Percentiles rank a stretch among this genome's conserved stretches.
These are phyloP conservation scores for Eupithecia centaureata DNA, from an alignment of 2,888 invertebrate genomes.

Conservation along the genomic window DNA sequence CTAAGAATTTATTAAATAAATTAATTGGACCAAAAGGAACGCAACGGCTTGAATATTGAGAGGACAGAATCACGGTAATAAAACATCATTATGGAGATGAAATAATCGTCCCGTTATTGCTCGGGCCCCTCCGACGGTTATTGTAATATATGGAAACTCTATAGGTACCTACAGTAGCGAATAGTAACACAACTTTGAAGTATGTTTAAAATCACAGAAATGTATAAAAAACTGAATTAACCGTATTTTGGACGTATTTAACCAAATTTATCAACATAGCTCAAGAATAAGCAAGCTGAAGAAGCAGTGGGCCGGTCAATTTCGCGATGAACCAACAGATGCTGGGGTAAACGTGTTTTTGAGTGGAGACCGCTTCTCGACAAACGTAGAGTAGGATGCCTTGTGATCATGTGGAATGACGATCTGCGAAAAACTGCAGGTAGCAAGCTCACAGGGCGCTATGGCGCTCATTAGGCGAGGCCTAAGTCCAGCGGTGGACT, in stretches of 20 bases:
- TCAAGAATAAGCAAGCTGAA: too few relatives aligned
- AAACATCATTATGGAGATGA: slow-evolving; percentile 43
- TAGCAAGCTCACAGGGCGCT: too few relatives aligned
- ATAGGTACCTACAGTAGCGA: neutral
- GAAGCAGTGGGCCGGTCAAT: too few relatives aligned
- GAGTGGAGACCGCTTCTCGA: too few relatives aligned
- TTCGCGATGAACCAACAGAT: too few relatives aligned
- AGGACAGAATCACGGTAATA: slow-evolving; percentile 48
- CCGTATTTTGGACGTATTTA: neutral
- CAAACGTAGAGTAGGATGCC: too few relatives aligned
- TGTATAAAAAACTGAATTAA: neutral
- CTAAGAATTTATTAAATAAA: slow-evolving; percentile 78
- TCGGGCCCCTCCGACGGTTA: slow-evolving; percentile 11
- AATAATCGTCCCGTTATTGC: slow-evolving; percentile 29
- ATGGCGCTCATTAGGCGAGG: too few relatives aligned
- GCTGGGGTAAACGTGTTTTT: too few relatives aligned
- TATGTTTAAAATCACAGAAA: neutral
- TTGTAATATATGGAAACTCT: slow-evolving; percentile 14
- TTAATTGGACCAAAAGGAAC: slow-evolving; percentile 76
- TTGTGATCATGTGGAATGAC: too few relatives aligned
- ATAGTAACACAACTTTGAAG: neutral
- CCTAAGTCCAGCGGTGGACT: too few relatives aligned
- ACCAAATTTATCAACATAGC: neutral
- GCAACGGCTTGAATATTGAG: slow-evolving; percentile 67
- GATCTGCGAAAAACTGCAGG: too few relatives aligned